Evolutionary conservation across 35 echinoderm and acorn worm species (phyloP), one percentile per base, ranked within the genome.

Genomic region (Lytechinus variegatus): DNA sequence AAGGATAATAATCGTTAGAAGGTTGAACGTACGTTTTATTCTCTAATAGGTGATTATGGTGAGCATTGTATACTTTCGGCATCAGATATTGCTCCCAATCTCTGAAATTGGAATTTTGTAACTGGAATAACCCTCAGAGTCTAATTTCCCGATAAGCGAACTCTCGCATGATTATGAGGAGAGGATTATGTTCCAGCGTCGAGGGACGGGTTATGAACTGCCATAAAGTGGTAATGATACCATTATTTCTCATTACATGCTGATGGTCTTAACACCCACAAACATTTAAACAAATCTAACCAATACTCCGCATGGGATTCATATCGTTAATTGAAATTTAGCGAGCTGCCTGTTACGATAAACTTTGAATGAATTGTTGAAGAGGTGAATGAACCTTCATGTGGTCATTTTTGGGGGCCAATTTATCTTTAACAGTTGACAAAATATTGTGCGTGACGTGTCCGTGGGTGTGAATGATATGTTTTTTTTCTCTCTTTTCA

Each of bases 21-120:
- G 66, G 66, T 79, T 79, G 66, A 79, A 79, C 66, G 66, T 79
- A 79, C 66, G 66, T 79, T 79, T 79, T 79, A 79, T 79, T 79
- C 21, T 19, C 66, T 24, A 79, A 24, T 79, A 79, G 21, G 21
- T 79, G 66, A 79, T 79, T 79, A 79, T 79, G 66, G n/a, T n/a
- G 14, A 8, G 16, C 66, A 24, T 24, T n/a, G 19, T 16, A 79
- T n/a, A 79, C 7, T 24, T 8, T 24, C 66, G 56, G 13, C 56
- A 58, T 58, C 56, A 13, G 56, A 58, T 44, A 10, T 13, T 79
- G 0, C 0, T 24, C n/a, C 66, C 66, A 79, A 79, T 79, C 66
- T 79, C 3, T 79, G 19, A 79, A 79, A 79, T 79, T 79, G 66
- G n/a, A 79, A 79, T 79, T 44, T 44, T 79, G 66, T 79, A 79